phyloP scores from a whole-genome alignment of 37 sponge, comb jelly and placozoan species.

The Mnemiopsis leidyi region DNA sequence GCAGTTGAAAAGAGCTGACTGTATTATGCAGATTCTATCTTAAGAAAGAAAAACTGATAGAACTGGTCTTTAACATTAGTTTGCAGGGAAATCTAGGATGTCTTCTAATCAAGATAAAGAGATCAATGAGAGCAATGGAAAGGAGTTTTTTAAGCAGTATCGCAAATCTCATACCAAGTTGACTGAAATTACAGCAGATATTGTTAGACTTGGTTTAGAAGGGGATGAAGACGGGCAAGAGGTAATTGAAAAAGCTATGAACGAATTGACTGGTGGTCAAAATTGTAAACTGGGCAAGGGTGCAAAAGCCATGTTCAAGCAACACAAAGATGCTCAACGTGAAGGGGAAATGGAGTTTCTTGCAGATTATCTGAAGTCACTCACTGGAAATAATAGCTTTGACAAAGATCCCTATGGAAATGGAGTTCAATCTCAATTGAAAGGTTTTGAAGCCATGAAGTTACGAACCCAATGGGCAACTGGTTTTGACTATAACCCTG shows the following conservation, averaged over 20 bases:
- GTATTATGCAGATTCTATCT: too few species aligned
- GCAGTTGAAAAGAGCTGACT: too few species aligned
- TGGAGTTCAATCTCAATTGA: conserved; percentile 23
- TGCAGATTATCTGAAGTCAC: neutral
- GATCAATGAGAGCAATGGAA: neutral
- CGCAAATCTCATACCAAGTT: neutral
- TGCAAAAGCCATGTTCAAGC: neutral
- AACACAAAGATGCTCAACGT: neutral
- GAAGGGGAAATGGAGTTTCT: conserved; percentile 8
- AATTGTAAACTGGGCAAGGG: neutral
- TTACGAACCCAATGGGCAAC: conserved; percentile 10
- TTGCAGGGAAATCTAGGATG: too few species aligned
- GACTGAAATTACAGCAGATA: neutral
- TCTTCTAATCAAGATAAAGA: neutral
- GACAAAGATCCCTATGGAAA: conserved; percentile 36
- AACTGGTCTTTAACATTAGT: too few species aligned
- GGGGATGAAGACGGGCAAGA: neutral
- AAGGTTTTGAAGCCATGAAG: conserved; percentile 2
- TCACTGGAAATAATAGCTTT: neutral
- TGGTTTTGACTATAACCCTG: conserved; percentile 61
- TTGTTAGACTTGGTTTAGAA: neutral
- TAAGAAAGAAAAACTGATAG: too few species aligned
- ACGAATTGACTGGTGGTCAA: neutral
- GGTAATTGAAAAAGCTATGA: neutral
- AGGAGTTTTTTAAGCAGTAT: neutral